Percentiles rank a stretch among this genome's conserved stretches.
Conservation (phyloP, 2,797 vertebrate species). For the Ptychobarbus kaznakovi region DNA sequence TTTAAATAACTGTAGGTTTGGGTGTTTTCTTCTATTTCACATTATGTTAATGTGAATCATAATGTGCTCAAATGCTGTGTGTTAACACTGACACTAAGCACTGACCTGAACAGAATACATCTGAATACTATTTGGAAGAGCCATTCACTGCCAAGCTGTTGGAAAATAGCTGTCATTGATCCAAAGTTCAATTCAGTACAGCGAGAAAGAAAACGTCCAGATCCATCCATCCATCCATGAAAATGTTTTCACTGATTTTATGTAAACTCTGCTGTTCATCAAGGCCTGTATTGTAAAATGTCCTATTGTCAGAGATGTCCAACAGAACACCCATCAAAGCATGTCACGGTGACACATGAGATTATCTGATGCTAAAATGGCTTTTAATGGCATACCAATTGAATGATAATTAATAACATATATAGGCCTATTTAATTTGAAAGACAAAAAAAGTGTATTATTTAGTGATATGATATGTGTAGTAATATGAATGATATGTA, state of each 20-base stretch:
- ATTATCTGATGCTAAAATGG: neutral
- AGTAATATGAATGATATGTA: neutral
- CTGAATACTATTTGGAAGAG: neutral
- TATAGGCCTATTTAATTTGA: neutral
- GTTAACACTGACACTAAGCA: neutral
- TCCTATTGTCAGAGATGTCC: neutral
- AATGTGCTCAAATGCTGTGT: neutral
- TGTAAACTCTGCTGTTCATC: neutral
- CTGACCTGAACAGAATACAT: slow-evolving; percentile 27
- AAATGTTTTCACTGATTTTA: neutral
- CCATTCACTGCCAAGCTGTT: slow-evolving; percentile 38
- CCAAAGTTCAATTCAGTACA: slow-evolving; percentile 20
- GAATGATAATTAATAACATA: neutral
- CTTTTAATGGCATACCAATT: neutral
- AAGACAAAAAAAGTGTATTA: neutral
- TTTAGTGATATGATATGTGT: neutral
- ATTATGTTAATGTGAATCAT: neutral
- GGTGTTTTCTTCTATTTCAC: neutral
- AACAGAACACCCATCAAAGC: neutral
- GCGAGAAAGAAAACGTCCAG: neutral
- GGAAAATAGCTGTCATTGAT: slow-evolving; percentile 45
- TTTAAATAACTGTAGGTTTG: neutral
- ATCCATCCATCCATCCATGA: neutral
- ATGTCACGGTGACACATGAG: neutral
- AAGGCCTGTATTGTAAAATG: neutral